phyloP scores from a whole-genome alignment of 2,113 vertebrate genomes.

The Oncorhynchus clarkii region DNA sequence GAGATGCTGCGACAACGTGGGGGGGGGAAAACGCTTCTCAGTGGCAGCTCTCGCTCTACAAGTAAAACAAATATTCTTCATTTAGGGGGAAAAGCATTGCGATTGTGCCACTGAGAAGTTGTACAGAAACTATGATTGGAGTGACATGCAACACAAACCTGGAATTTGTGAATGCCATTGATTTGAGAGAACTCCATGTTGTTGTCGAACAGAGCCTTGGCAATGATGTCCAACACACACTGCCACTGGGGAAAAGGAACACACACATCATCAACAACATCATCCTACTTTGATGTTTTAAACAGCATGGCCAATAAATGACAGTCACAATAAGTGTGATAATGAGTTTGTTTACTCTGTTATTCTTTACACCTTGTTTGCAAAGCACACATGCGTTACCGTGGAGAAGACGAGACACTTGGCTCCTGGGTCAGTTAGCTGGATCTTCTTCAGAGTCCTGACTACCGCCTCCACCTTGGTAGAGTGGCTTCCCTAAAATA shows the following conservation, averaged over 20 bases:
- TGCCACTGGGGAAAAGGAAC: slow-evolving; percentile 82
- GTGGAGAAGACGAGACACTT: slow-evolving; percentile 97
- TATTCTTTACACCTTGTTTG: background rate
- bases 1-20: background rate
- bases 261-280: background rate
- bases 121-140: background rate
- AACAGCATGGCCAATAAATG: too few relatives aligned
- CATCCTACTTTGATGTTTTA: background rate
- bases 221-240: slow-evolving; percentile 95
- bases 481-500: slow-evolving; percentile 92
- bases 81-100: too few relatives aligned
- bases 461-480: slow-evolving; percentile 98
- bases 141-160: slow-evolving; percentile 75
- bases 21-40: too few relatives aligned
- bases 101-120: background rate
- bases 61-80: too few relatives aligned
- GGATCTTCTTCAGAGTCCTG: slow-evolving; percentile 92
- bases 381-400: slow-evolving; percentile 68
- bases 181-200: slow-evolving; percentile 96
- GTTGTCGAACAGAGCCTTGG: slow-evolving; percentile 96
- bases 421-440: slow-evolving; percentile 84
- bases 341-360: too few relatives aligned
- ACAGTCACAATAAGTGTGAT: too few relatives aligned
- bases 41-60: too few relatives aligned
- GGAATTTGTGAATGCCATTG: slow-evolving; percentile 93